Evolutionary conservation across 1,140 invertebrate genomes (phyloP), one percentile per base, ranked within the genome.

Genomic region (Sycophaga agraensis): DNA sequence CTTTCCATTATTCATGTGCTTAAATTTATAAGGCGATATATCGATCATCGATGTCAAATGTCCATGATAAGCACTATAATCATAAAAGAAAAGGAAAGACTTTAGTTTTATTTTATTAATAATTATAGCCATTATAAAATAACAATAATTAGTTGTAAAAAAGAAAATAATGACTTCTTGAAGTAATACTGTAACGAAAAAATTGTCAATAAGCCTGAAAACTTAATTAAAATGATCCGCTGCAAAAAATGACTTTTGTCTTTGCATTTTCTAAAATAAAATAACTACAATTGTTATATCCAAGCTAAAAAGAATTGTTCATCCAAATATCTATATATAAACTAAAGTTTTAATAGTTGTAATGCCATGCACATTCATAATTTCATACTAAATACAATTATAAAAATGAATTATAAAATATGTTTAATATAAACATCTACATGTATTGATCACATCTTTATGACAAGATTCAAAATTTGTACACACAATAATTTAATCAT

Each of bases 1-100:
- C 77, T 97, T 91, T 57, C 87, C 86, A 42, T 83, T 79, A 71
- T 88, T 89, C 45, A 89, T 87, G 73, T 92, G 86, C 77, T 94
- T 93, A 80, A 97, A 96, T 82, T 99, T 98, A 84, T 97, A 98
- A 22, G 97, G 96, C 63, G 96, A 99, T 71, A 99, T 92, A 81
- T 97, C 93, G 79, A 98, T 96, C 73, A 94, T 88, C 43, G 93
- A 91, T 39, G 90, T 91, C 72, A 99, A 85, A 79, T 99, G 96
- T 45, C 97, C 97, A 82, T 99, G 97, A 85, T 99, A 99, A 46
- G 96, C 96, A 83, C 97, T 99, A 85, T 65, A 84, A 87, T 31
- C 59, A 75, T 51, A 75, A 65, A 56, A 24, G 45, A 53, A 39
- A 65, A 56, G 24, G 45, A 53, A 39, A 26, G 19, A 34, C 2